A percentile compares a stretch with the other conserved stretches of the same genome.
Evolutionary conservation across 1,140 invertebrate genomes (phyloP).

Genomic region (Probaryconus sp.): DNA sequence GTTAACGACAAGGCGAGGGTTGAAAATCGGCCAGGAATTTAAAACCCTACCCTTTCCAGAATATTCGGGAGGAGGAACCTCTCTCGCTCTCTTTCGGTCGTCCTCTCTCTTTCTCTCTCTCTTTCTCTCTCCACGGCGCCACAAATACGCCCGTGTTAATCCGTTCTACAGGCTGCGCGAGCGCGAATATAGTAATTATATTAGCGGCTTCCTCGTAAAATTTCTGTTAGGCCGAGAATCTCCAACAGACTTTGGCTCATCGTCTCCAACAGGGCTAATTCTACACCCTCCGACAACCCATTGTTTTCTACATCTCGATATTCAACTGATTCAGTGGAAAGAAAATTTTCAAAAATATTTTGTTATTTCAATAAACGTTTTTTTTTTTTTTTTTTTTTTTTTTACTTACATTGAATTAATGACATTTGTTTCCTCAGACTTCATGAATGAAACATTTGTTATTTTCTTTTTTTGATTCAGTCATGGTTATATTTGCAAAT

Average conservation of each 20-base stretch:
- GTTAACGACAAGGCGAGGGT: background rate
- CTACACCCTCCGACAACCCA: background rate
- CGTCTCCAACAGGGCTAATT: background rate
- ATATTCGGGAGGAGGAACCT: background rate
- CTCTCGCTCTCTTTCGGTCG: too few relatives aligned
- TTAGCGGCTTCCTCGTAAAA: constrained; percentile 11
- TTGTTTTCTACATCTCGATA: too few relatives aligned
- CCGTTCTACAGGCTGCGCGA: constrained; percentile 17
- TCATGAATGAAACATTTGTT: too few relatives aligned
- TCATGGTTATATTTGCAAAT: too few relatives aligned
- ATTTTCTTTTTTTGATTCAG: too few relatives aligned
- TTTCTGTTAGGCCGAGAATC: constrained; percentile 1
- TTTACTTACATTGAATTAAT: too few relatives aligned
- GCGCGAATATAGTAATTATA: constrained; percentile 11
- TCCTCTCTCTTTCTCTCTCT: too few relatives aligned
- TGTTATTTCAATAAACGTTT: too few relatives aligned
- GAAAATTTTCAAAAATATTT: too few relatives aligned
- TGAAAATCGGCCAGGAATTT: constrained; percentile 16
- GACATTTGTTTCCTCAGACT: too few relatives aligned
- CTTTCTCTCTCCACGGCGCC: background rate
- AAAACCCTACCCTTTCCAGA: constrained; percentile 28
- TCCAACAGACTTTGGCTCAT: background rate
- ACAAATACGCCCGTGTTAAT: constrained; percentile 16
- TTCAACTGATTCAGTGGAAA: too few relatives aligned
- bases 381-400: too few relatives aligned